These are phyloP conservation scores for Paradisaea rubra DNA, from an alignment of 2,113 vertebrate genomes.

Conservation along the genomic window DNA sequence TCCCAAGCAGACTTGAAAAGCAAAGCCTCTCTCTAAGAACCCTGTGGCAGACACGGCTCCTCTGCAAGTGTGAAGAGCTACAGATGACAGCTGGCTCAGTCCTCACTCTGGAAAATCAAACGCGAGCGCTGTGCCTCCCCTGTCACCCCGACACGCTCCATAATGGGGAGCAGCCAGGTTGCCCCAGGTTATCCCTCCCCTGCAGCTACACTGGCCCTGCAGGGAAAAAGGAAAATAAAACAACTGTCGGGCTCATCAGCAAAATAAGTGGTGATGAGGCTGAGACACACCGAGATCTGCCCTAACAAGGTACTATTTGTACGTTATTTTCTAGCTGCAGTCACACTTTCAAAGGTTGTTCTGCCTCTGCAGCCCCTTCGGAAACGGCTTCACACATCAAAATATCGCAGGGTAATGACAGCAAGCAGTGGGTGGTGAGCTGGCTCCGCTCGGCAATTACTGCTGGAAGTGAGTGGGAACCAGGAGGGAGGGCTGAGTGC, in stretches of 20 bases:
- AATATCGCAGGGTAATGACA: background rate
- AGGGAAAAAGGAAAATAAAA: background rate
- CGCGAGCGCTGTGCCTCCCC: background rate
- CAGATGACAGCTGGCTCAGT: background rate
- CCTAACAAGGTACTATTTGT: constrained; percentile 12
- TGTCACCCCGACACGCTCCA: background rate
- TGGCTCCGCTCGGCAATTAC: background rate
- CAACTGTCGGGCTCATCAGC: constrained; percentile 6
- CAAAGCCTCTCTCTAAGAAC: background rate
- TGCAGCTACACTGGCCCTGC: background rate
- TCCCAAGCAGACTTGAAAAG: background rate
- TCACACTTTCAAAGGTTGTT: constrained; percentile 43
- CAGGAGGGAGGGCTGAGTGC: background rate
- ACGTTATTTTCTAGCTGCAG: constrained; percentile 16
- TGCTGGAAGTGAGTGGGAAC: background rate
- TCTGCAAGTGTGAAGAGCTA: background rate
- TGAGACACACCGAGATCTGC: background rate
- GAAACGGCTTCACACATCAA: constrained; percentile 34
- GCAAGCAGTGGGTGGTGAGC: constrained; percentile 9
- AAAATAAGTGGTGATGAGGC: constrained; percentile 20
- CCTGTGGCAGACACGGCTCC: background rate
- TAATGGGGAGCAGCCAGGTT: background rate
- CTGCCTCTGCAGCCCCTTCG: constrained; percentile 13
- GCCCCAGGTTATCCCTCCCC: background rate
- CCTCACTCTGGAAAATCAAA: background rate